Conservation (phyloP, 2,113 vertebrate species). For the Theristicus caerulescens region DNA sequence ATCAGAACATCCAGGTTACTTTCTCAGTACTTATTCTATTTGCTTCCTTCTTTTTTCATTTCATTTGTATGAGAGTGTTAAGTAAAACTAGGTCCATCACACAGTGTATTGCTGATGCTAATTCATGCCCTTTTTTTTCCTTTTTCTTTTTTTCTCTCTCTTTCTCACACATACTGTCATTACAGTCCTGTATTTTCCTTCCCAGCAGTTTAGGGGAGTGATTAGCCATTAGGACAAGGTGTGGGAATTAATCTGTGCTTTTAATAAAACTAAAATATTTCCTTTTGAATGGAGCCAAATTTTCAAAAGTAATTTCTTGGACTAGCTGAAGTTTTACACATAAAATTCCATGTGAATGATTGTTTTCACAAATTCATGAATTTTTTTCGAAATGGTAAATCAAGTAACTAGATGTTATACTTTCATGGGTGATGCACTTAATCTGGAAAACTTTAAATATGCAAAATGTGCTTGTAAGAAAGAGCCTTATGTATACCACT, state of each 20-base stretch:
- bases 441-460: neutral
- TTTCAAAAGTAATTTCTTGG: neutral
- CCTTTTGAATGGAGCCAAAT: neutral
- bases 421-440: neutral
- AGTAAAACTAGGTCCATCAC: neutral
- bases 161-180: neutral
- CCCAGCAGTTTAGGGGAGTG: neutral
- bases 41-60: neutral
- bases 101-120: neutral
- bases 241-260: neutral
- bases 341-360: neutral
- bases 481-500: neutral
- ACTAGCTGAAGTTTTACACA: neutral
- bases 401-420: neutral
- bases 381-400: neutral
- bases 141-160: neutral
- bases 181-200: neutral
- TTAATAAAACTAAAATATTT: neutral
- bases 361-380: neutral
- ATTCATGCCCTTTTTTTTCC: neutral
- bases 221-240: neutral
- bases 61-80: neutral
- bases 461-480: neutral
- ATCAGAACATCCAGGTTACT: neutral
- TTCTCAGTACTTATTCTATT: neutral